Percentiles rank a stretch among this genome's conserved stretches.
Conservation (phyloP, 1,140 invertebrate species). For the Nasonia giraulti region DNA sequence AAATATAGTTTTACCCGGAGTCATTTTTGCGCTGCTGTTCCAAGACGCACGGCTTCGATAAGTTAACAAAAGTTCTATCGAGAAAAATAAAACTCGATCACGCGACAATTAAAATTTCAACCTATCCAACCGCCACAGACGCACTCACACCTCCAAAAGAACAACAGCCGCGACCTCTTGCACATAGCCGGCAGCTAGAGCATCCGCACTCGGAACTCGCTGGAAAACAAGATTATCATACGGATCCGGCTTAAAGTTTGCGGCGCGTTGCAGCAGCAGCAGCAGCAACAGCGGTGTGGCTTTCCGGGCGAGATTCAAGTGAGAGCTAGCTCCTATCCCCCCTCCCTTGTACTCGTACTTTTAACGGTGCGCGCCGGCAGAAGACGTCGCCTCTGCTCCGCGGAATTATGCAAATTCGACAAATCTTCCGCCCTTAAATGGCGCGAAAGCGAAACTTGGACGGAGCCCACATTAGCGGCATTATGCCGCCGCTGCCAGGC, state of each 20-base stretch:
- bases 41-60: no score
- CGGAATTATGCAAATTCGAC: conserved; percentile 51
- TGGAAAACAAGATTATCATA: conserved; percentile 51
- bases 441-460: conserved; percentile 36
- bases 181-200: not conserved
- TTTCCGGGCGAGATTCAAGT: conserved; percentile 1
- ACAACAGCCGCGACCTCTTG: not conserved
- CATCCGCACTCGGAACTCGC: conserved; percentile 21
- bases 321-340: not conserved
- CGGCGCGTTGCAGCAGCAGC: not conserved
- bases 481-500: not conserved
- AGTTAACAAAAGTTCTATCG: no score
- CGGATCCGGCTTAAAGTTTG: conserved; percentile 48
- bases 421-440: conserved; percentile 46
- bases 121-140: not conserved
- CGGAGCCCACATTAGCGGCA: conserved; percentile 37
- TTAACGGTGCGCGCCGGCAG: not conserved
- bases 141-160: not conserved
- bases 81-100: no score
- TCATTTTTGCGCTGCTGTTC: not conserved
- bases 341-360: not conserved
- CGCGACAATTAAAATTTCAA: not conserved
- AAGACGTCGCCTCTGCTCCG: conserved; percentile 22
- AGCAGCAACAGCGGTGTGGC: conserved; percentile 12
- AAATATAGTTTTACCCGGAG: conserved; percentile 9